A percentile compares a stretch with the other conserved stretches of the same genome.
Conservation (phyloP, 2,797 vertebrate genomes). For the Acanthiza pusilla region DNA sequence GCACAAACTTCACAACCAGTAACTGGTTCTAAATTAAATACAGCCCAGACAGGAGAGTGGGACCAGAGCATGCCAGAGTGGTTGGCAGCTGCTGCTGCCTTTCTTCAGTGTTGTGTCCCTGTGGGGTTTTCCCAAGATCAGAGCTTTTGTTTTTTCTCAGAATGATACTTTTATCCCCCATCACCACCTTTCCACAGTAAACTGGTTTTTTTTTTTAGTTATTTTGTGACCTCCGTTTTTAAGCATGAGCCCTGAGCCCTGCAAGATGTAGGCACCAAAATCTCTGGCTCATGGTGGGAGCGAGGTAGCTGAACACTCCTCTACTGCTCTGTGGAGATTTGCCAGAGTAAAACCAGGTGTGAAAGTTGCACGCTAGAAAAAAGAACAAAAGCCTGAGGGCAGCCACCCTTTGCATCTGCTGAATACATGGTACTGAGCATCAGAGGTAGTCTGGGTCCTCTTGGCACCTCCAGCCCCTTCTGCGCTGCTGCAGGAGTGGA, state of each 20-base stretch:
- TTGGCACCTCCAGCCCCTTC: not conserved
- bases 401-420: not conserved
- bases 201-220: not conserved
- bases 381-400: not conserved
- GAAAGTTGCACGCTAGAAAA: not conserved
- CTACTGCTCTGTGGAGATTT: not conserved
- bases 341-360: not conserved
- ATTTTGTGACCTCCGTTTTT: not conserved
- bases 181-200: not conserved
- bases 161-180: not conserved
- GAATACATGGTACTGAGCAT: not conserved
- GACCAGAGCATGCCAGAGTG: accelerated
- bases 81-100: not conserved
- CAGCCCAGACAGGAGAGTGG: not conserved
- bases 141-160: not conserved
- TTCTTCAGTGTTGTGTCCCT: not conserved
- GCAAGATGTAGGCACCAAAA: not conserved
- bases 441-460: not conserved
- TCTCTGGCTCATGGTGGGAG: not conserved
- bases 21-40: not conserved
- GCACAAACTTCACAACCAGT: not conserved
- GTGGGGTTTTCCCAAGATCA: not conserved
- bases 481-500: not conserved
- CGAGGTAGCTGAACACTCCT: accelerated
- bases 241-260: not conserved